phyloP scores from a whole-genome alignment of 2,888 invertebrate species.

The Drosophila putrida region DNA sequence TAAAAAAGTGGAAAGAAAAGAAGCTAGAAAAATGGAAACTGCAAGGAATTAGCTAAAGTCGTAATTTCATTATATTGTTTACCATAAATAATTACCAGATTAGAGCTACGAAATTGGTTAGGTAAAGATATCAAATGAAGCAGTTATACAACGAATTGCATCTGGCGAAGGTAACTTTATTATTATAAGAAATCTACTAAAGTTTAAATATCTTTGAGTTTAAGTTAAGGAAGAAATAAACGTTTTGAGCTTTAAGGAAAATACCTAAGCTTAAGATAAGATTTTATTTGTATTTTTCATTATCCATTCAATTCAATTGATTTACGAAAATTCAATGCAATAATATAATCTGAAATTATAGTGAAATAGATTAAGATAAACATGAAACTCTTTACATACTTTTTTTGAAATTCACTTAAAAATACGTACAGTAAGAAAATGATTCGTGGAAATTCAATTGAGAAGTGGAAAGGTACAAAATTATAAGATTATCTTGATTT shows the following conservation, averaged over 20 bases:
- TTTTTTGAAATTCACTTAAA: too few relatives aligned
- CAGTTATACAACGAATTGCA: background rate
- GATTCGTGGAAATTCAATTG: too few relatives aligned
- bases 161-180: background rate
- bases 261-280: too few relatives aligned
- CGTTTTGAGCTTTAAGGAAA: background rate
- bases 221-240: background rate
- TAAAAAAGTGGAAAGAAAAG: background rate
- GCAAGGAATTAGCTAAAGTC: background rate
- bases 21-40: background rate
- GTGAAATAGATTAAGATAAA: background rate
- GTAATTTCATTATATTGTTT: background rate
- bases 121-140: background rate
- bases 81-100: constrained; percentile 9
- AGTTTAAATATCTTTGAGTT: background rate
- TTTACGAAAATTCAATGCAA: background rate
- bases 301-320: too few relatives aligned
- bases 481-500: too few relatives aligned
- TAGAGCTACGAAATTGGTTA: background rate
- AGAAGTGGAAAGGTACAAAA: too few relatives aligned
- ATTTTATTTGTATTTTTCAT: too few relatives aligned
- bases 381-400: too few relatives aligned
- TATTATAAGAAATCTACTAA: background rate
- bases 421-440: too few relatives aligned
- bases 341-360: background rate